Percentiles rank a stretch among this genome's conserved stretches.
phyloP scores from a whole-genome alignment of 2,113 vertebrate genomes.

The Aptenodytes forsteri region DNA sequence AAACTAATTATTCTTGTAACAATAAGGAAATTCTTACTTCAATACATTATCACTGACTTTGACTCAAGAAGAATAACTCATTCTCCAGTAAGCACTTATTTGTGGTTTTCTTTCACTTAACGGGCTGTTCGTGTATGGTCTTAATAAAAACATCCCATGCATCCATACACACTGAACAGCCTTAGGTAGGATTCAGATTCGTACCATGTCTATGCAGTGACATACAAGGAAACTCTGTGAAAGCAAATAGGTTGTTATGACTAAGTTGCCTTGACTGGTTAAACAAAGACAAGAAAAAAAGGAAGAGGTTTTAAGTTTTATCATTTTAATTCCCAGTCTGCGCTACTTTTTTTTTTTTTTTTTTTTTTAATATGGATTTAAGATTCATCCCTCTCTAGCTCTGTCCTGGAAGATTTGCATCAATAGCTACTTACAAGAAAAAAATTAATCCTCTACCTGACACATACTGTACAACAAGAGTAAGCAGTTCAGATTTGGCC shows the following conservation, averaged over 20 bases:
- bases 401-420: neutral
- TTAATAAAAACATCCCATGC: neutral
- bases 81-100: neutral
- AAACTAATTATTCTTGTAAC: neutral
- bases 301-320: neutral
- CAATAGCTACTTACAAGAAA: neutral
- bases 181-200: neutral
- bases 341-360: neutral
- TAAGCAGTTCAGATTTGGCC: neutral
- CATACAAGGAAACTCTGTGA: neutral
- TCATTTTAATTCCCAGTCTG: neutral
- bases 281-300: neutral
- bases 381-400: neutral
- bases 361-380: neutral
- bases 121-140: neutral
- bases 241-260: neutral
- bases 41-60: neutral
- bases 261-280: neutral
- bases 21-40: neutral
- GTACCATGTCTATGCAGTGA: neutral
- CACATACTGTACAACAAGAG: neutral
- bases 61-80: neutral
- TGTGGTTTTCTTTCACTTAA: neutral
- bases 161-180: neutral
- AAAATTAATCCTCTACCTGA: neutral